A percentile compares a stretch with the other conserved stretches of the same genome.
Evolutionary conservation across 2,113 vertebrate genomes (phyloP).

Genomic region (Origma solitaria): DNA sequence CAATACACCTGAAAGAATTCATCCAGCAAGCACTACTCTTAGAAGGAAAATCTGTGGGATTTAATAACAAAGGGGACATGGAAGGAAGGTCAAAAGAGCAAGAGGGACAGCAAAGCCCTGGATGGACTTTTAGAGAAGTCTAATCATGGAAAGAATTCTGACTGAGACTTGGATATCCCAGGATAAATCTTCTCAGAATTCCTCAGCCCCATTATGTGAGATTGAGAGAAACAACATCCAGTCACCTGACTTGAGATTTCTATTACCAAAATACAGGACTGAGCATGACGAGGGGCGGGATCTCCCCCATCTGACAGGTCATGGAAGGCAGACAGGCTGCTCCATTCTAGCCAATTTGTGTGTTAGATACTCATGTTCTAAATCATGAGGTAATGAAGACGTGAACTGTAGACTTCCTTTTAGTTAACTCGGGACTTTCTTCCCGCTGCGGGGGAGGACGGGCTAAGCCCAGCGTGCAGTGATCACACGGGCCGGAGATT

Average conservation of each 20-base stretch:
- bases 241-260: background rate
- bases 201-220: background rate
- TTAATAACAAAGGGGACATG: background rate
- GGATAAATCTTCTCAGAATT: background rate
- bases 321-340: background rate
- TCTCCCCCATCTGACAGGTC: background rate
- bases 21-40: background rate
- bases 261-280: background rate
- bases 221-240: background rate
- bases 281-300: background rate
- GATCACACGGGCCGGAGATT: background rate
- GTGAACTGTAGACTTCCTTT: background rate
- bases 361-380: background rate
- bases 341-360: background rate
- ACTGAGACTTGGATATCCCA: background rate
- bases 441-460: accelerated
- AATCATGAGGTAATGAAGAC: background rate
- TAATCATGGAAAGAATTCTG: background rate
- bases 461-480: background rate
- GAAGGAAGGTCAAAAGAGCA: background rate
- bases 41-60: background rate
- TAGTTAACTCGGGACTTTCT: background rate
- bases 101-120: background rate
- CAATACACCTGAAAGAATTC: background rate
- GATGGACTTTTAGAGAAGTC: background rate